Percentiles rank a stretch among this genome's conserved stretches.
Evolutionary conservation across 2,797 vertebrate species (phyloP).

Genomic region (Anabacerthia variegaticeps): DNA sequence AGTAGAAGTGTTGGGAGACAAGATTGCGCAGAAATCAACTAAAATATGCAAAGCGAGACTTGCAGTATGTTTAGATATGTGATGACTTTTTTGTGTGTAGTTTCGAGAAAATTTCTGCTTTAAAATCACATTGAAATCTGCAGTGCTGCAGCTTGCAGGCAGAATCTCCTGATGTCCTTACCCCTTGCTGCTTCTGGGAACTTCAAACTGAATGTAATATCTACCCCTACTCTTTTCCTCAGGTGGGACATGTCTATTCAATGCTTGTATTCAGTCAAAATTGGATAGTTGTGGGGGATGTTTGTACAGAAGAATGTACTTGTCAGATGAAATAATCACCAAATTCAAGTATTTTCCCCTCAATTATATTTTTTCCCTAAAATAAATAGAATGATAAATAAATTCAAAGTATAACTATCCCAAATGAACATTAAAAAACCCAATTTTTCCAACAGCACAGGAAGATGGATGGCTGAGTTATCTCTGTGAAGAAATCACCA

Average conservation of each 20-base stretch:
- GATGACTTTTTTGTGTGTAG: not conserved
- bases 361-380: not conserved
- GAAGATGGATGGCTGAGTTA: rapidly evolving
- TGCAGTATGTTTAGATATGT: not conserved
- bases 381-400: not conserved
- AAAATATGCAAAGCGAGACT: not conserved
- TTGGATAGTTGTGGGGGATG: not conserved
- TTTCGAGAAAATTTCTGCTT: not conserved
- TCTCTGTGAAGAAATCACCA: not conserved
- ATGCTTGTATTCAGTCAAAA: not conserved
- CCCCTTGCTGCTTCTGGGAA: not conserved
- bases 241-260: rapidly evolving
- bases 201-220: not conserved
- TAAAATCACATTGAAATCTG: not conserved
- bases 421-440: not conserved
- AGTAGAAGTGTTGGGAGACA: conserved; percentile 36
- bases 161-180: not conserved
- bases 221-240: not conserved
- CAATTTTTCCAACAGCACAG: not conserved
- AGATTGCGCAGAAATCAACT: not conserved
- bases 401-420: not conserved
- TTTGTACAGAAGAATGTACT: not conserved
- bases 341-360: not conserved
- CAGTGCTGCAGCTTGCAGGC: not conserved
- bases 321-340: not conserved